Evolutionary conservation across 2,888 invertebrate genomes (phyloP).

Genomic region (Acheta domesticus): DNA sequence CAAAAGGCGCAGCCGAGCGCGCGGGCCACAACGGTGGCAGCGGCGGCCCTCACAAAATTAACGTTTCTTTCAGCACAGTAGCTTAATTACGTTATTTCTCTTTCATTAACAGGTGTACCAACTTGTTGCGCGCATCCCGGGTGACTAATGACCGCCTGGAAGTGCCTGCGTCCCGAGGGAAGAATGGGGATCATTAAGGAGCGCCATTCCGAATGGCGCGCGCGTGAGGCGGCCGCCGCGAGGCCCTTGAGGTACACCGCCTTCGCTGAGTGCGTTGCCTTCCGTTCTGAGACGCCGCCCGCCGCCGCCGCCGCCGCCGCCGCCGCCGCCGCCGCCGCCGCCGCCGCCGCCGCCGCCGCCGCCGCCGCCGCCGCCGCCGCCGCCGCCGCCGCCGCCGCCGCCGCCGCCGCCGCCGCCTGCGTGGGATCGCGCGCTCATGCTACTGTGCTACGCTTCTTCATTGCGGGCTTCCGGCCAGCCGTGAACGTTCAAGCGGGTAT

Average conservation of each 20-base stretch:
- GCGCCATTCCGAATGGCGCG: background rate
- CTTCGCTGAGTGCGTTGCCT: background rate
- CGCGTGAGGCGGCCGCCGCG: background rate
- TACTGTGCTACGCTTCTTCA: no score
- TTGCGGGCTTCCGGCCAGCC: no score
- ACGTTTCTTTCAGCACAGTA: slow-evolving; percentile 18
- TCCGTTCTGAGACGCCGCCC: background rate
- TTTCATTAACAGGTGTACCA: slow-evolving; percentile 18
- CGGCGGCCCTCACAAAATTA: background rate
- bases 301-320: background rate
- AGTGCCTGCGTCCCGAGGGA: background rate
- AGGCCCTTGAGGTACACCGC: background rate
- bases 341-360: background rate
- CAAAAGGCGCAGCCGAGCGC: background rate
- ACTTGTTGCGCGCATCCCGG: background rate
- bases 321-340: background rate
- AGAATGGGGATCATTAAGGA: background rate
- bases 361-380: background rate
- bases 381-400: background rate
- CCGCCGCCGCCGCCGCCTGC: background rate
- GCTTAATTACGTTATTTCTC: slow-evolving; percentile 10
- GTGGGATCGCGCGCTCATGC: background rate
- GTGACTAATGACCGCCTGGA: slow-evolving; percentile 3
- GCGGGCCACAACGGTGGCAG: background rate
- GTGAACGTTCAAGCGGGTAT: no score